Conservation (phyloP, 2,113 vertebrate genomes). For the Corythornis vintsioides region DNA sequence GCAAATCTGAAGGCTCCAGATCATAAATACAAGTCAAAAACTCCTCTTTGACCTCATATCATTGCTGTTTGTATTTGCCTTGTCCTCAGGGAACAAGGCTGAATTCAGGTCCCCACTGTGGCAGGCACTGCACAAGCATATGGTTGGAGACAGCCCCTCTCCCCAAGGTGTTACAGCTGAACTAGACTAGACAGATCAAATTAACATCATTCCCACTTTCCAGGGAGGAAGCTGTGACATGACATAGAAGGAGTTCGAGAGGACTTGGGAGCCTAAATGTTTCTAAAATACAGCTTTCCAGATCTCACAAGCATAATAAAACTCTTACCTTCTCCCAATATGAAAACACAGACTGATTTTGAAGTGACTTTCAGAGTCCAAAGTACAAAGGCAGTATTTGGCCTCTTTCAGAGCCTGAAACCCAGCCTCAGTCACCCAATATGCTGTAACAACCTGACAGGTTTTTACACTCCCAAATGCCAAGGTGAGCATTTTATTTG, state of each 20-base stretch:
- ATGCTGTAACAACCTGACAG: not conserved
- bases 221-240: not conserved
- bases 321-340: not conserved
- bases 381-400: slow-evolving; percentile 31
- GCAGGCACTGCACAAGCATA: not conserved
- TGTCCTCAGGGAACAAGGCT: not conserved
- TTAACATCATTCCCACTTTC: not conserved
- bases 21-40: not conserved
- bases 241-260: not conserved
- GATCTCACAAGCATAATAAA: slow-evolving; percentile 30
- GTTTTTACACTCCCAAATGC: slow-evolving; percentile 3
- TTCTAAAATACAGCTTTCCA: not conserved
- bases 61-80: not conserved
- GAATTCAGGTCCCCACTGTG: not conserved
- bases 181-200: not conserved
- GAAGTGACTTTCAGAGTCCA: slow-evolving; percentile 19
- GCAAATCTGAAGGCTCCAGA: not conserved
- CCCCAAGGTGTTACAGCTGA: not conserved
- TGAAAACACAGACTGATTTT: slow-evolving; percentile 33
- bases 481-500: slow-evolving; percentile 52
- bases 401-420: slow-evolving; percentile 19
- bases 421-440: not conserved
- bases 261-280: not conserved
- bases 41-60: not conserved
- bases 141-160: not conserved